Evolutionary conservation across 2,113 vertebrate species (phyloP).

Genomic region (Lasiurus cinereus): DNA sequence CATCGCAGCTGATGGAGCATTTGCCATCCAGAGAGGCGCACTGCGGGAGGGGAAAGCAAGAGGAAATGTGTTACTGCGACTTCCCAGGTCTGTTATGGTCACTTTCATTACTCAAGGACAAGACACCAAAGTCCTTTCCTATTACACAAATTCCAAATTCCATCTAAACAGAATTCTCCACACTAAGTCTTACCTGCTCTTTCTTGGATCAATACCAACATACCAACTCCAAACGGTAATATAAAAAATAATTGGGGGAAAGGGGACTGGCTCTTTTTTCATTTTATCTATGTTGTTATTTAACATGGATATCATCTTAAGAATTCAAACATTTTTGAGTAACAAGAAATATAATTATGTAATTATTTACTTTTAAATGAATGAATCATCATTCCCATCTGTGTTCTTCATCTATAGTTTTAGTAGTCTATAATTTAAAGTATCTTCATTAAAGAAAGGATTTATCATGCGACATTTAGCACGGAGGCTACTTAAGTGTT

Average conservation of each 20-base stretch:
- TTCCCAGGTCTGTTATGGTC: neutral
- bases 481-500: neutral
- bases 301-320: constrained; percentile 10
- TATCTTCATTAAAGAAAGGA: constrained; percentile 51
- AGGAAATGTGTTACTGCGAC: neutral
- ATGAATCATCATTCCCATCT: neutral
- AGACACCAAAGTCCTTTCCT: neutral
- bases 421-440: neutral
- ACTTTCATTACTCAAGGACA: neutral
- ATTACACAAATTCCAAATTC: neutral
- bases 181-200: neutral
- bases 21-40: constrained; percentile 96
- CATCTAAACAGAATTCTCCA: neutral
- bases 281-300: constrained; percentile 47
- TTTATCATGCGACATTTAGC: neutral
- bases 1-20: constrained; percentile 98
- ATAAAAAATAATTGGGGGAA: neutral
- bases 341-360: constrained; percentile 41
- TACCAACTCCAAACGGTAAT: neutral
- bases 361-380: constrained; percentile 63
- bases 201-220: neutral
- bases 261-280: neutral
- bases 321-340: constrained; percentile 23
- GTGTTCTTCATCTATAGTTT: neutral
- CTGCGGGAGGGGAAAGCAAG: constrained; percentile 82